Percentiles rank a stretch among this genome's conserved stretches.
phyloP scores from a whole-genome alignment of 2,888 invertebrate species.

The Sepiola atlantica region DNA sequence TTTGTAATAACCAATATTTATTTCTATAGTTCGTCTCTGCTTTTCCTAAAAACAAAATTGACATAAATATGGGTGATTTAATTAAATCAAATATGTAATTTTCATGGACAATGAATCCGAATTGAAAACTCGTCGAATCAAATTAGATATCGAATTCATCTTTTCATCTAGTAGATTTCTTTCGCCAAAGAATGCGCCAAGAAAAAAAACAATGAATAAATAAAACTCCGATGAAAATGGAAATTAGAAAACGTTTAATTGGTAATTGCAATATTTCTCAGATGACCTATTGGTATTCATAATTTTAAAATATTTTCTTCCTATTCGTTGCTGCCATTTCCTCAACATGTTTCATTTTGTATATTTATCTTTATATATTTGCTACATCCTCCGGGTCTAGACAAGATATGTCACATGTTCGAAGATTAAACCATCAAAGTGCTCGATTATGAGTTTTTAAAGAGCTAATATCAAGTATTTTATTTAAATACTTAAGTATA shows the following conservation, averaged over 20 bases:
- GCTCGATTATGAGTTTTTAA: no score
- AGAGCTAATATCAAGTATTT: no score
- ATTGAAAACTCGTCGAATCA: not conserved
- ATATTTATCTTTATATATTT: no score
- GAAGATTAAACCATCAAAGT: no score
- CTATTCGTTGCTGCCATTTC: no score
- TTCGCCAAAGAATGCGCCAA: not conserved
- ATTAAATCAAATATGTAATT: not conserved
- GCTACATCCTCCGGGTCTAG: no score
- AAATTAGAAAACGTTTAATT: not conserved
- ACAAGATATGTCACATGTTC: no score
- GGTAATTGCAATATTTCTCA: no score
- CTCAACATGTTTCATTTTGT: no score
- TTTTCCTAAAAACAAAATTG: not conserved
- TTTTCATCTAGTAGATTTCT: not conserved
- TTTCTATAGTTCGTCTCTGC: not conserved
- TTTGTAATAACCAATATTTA: not conserved
- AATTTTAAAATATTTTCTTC: not conserved
- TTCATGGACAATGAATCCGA: not conserved
- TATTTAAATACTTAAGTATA: no score
- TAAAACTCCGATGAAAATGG: not conserved
- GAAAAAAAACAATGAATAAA: not conserved
- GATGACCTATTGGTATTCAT: no score
- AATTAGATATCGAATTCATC: not conserved
- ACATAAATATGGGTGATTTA: not conserved